Conservation (phyloP, 2,797 vertebrate genomes). For the Hypotaenidia philippensis region DNA sequence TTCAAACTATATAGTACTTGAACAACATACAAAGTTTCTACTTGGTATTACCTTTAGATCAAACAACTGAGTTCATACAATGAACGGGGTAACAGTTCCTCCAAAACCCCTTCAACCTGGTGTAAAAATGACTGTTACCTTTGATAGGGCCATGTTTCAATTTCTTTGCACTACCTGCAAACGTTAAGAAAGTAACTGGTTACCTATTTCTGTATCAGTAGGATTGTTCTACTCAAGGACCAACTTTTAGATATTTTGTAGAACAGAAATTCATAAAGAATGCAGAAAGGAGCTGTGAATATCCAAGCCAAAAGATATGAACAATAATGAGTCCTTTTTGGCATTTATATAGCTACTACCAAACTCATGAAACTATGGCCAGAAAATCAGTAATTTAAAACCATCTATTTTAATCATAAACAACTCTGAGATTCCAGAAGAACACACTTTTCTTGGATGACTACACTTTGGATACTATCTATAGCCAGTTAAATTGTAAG, state of each 20-base stretch:
- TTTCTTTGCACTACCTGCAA: constrained; percentile 87
- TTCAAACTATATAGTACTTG: background rate
- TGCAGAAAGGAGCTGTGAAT: background rate
- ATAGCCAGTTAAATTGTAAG: background rate
- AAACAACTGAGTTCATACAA: constrained; percentile 89
- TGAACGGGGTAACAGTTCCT: constrained; percentile 85
- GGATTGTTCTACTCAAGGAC: background rate
- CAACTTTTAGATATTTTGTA: background rate
- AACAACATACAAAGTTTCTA: background rate
- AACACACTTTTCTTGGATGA: background rate
- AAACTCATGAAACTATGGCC: background rate
- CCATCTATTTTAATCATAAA: background rate
- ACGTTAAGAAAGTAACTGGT: background rate
- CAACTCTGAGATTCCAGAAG: background rate
- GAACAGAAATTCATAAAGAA: background rate
- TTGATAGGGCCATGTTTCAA: constrained; percentile 84
- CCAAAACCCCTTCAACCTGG: constrained; percentile 85
- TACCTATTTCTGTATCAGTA: background rate
- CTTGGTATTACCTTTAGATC: constrained; percentile 85
- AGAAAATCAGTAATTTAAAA: background rate
- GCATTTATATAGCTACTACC: background rate
- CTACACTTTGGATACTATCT: background rate
- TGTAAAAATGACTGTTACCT: constrained; percentile 85
- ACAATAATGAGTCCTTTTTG: background rate
- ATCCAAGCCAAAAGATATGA: background rate